phyloP scores from a whole-genome alignment of 1,140 invertebrate species.

The Mya arenaria region DNA sequence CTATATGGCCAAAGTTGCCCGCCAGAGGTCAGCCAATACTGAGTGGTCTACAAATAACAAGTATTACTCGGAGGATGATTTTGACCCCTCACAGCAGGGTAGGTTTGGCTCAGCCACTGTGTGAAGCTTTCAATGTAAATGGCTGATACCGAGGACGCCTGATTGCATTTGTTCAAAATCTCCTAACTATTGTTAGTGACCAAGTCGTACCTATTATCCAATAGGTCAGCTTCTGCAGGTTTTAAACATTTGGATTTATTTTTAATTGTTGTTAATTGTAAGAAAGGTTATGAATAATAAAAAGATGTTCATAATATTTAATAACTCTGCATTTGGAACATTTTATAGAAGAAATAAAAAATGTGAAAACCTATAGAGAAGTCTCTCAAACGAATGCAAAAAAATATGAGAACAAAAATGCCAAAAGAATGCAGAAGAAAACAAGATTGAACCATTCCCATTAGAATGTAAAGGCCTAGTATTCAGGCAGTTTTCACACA shows the following conservation, averaged over 20 bases:
- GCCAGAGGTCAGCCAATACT: constrained; percentile 66
- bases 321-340: background rate
- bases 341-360: background rate
- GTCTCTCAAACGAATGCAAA: background rate
- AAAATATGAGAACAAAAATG: no score
- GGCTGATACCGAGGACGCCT: background rate
- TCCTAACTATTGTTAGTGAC: background rate
- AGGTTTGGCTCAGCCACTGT: background rate
- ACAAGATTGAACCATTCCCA: no score
- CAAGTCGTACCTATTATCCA: background rate
- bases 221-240: background rate
- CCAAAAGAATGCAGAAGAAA: no score
- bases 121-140: background rate
- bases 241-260: background rate
- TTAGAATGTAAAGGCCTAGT: no score
- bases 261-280: background rate
- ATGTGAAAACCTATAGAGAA: background rate
- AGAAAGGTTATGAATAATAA: no score
- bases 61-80: constrained; percentile 42
- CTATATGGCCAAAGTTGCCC: constrained; percentile 74
- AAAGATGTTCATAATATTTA: background rate
- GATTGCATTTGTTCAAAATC: background rate
- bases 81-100: constrained; percentile 44
- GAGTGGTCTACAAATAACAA: constrained; percentile 45
- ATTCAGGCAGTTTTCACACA: background rate